Percentiles rank a stretch among this genome's conserved stretches.
phyloP scores from a whole-genome alignment of 2,113 vertebrate genomes.

The Capreolus pygargus region DNA sequence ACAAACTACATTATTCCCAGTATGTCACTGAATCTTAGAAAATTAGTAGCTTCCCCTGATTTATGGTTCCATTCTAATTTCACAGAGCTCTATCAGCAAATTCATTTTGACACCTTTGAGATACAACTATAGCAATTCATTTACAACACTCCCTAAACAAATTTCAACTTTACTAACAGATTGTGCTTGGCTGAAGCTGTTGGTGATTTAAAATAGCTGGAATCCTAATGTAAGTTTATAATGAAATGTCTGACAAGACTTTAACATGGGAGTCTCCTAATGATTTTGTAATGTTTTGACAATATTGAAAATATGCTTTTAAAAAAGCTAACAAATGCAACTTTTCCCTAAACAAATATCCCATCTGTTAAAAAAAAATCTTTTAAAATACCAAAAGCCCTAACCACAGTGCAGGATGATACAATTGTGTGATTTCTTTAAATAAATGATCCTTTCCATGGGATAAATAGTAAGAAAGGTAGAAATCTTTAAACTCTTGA shows the following conservation, averaged over 20 bases:
- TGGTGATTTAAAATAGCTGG: conserved; percentile 54
- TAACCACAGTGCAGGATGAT: conserved; percentile 6
- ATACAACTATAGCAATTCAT: conserved; percentile 15
- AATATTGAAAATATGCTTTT: conserved; percentile 63
- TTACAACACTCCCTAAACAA: conserved; percentile 56
- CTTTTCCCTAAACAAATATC: conserved; percentile 55
- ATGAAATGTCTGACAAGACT: conserved; percentile 62
- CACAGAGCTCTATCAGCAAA: not conserved
- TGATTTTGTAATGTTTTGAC: conserved; percentile 69
- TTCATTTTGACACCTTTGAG: conserved; percentile 18
- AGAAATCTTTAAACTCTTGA: conserved; percentile 41
- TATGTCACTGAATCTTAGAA: not conserved
- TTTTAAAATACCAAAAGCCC: conserved; percentile 30
- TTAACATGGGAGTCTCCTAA: conserved; percentile 66
- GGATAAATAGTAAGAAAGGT: conserved; percentile 38
- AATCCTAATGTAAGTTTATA: conserved; percentile 61
- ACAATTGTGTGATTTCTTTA: conserved; percentile 1
- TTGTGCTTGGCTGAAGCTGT: conserved; percentile 32
- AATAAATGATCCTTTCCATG: conserved; percentile 22
- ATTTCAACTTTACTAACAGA: conserved; percentile 52
- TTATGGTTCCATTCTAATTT: not conserved
- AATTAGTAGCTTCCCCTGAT: not conserved
- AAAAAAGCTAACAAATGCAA: conserved; percentile 54
- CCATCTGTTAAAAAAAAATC: conserved; percentile 58
- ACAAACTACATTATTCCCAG: not conserved